Conservation (phyloP, 2,888 invertebrate genomes). For the Ochlodes sylvanus region DNA sequence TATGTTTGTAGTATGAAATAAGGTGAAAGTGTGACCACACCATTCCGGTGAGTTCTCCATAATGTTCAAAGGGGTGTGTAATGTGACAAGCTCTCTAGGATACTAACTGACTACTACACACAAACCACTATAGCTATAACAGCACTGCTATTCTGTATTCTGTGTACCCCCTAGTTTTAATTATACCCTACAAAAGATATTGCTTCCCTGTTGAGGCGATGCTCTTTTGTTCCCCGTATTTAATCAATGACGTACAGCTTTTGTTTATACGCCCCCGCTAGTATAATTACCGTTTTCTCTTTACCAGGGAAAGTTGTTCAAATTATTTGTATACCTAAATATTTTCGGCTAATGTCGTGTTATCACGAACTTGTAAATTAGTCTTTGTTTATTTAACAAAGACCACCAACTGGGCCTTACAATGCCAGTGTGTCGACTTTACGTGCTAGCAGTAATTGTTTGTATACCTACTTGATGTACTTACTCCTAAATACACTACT, state of each 20-base stretch:
- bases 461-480: constrained; percentile 6
- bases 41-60: too few species aligned
- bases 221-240: constrained; percentile 41
- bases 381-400: constrained; percentile 32
- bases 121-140: not conserved
- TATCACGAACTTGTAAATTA: constrained; percentile 32
- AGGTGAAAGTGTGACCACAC: too few species aligned
- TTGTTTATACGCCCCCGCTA: constrained; percentile 25
- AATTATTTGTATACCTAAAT: constrained; percentile 34
- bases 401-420: constrained; percentile 30
- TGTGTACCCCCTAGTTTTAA: constrained; percentile 69
- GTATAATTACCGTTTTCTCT: constrained; percentile 31
- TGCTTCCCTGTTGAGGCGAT: constrained; percentile 51
- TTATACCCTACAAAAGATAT: constrained; percentile 66
- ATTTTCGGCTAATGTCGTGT: constrained; percentile 18
- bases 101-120: too few species aligned
- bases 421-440: constrained; percentile 14
- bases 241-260: constrained; percentile 31
- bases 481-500: too few species aligned
- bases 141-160: constrained; percentile 42
- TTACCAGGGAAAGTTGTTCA: constrained; percentile 31
- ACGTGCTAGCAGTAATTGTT: constrained; percentile 12
- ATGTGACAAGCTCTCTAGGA: too few species aligned
- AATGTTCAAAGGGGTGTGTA: too few species aligned
- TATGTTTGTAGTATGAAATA: too few species aligned